Conservation (phyloP, 2,888 invertebrate genomes). For the Ditula angustiorana region DNA sequence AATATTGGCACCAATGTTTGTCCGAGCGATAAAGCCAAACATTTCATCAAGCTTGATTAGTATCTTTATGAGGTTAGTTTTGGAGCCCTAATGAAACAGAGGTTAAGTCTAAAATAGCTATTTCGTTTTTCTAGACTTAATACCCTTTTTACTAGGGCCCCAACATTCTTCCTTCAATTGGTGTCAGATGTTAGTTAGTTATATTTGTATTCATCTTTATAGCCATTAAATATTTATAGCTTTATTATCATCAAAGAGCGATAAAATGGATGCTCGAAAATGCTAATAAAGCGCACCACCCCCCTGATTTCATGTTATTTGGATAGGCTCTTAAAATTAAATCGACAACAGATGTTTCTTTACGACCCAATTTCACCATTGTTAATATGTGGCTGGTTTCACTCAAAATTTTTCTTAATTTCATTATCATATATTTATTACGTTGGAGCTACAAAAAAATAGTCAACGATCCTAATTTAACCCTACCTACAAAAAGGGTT, state of each 20-base stretch:
- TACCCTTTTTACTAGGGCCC: too few species aligned
- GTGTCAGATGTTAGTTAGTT: slow-evolving; percentile 18
- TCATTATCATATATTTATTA: slow-evolving; percentile 28
- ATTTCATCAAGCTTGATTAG: neutral
- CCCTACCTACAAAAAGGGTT: too few species aligned
- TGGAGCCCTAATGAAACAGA: too few species aligned
- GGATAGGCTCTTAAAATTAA: slow-evolving; percentile 76
- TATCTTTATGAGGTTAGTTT: too few species aligned
- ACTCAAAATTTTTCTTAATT: slow-evolving; percentile 41
- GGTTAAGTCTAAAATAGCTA: too few species aligned
- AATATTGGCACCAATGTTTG: slow-evolving; percentile 5
- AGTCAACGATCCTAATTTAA: neutral
- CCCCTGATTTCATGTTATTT: slow-evolving; percentile 64
- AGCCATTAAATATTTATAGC: slow-evolving; percentile 36
- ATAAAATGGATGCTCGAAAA: slow-evolving; percentile 48
- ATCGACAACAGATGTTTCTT: slow-evolving; percentile 71
- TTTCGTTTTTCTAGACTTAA: too few species aligned
- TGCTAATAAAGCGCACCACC: slow-evolving; percentile 58
- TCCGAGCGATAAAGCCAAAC: neutral
- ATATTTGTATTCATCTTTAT: slow-evolving; percentile 22
- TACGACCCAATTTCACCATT: slow-evolving; percentile 74
- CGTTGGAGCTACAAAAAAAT: slow-evolving; percentile 13
- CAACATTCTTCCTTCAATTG: neutral
- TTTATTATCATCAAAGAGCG: slow-evolving; percentile 46
- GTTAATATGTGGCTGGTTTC: slow-evolving; percentile 48